These are phyloP conservation scores for Allolobophora icterica DNA, from an alignment of 2,888 invertebrate species.

Conservation along the genomic window DNA sequence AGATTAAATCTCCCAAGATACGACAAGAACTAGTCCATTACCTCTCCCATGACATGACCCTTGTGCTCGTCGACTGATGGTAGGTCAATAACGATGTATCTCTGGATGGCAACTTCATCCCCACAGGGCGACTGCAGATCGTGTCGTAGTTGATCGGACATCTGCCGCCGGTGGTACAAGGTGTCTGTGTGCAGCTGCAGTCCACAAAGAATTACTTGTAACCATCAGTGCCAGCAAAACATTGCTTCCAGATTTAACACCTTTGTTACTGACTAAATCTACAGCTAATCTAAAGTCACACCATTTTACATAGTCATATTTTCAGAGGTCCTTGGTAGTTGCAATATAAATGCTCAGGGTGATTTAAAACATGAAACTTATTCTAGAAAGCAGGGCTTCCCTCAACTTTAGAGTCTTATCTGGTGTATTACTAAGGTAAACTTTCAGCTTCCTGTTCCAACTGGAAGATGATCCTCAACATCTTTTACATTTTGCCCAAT, in stretches of 20 bases:
- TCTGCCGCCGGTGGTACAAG: slow-evolving; percentile 14
- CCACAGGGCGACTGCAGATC: slow-evolving; percentile 20
- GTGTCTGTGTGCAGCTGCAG: slow-evolving; percentile 17
- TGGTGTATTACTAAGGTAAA: neutral
- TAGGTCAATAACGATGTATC: slow-evolving; percentile 28
- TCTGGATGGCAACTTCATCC: slow-evolving; percentile 26
- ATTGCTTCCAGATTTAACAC: neutral
- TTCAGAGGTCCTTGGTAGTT: neutral
- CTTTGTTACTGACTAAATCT: neutral
- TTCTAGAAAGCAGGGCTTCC: too few species aligned
- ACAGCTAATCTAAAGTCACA: neutral
- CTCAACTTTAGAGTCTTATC: too few species aligned
- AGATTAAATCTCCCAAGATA: neutral
- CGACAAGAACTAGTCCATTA: neutral
- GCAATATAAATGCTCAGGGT: neutral
- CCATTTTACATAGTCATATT: neutral
- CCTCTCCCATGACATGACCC: slow-evolving; percentile 28
- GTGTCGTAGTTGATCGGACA: slow-evolving; percentile 9
- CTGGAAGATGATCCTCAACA: too few species aligned
- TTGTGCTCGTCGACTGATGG: slow-evolving; percentile 26
- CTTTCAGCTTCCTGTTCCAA: neutral
- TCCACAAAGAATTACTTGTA: neutral
- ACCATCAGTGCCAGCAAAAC: neutral
- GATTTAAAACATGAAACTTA: too few species aligned
- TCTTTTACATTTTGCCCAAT: too few species aligned